These are phyloP conservation scores for Prinia subflava DNA, from an alignment of 2,113 vertebrate genomes.

Conservation along the genomic window DNA sequence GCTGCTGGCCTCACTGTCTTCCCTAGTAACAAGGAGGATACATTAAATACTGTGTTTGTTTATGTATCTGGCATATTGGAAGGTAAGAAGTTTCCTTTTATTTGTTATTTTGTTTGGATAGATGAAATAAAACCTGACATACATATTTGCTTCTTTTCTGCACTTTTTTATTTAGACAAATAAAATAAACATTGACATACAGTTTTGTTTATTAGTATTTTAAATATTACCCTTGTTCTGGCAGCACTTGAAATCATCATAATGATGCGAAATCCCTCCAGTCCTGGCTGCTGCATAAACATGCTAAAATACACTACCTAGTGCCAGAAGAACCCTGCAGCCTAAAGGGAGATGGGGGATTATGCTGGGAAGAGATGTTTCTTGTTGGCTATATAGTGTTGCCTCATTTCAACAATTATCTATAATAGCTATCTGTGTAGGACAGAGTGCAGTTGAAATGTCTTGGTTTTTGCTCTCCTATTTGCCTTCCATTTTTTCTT, in stretches of 20 bases:
- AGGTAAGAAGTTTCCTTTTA: background rate
- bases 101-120: background rate
- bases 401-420: background rate
- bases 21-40: background rate
- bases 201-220: background rate
- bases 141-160: background rate
- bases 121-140: background rate
- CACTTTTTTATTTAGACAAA: background rate
- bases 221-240: background rate
- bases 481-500: background rate
- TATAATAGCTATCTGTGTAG: background rate
- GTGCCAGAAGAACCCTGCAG: background rate
- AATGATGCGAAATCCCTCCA: background rate
- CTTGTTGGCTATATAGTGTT: background rate
- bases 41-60: background rate
- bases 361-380: background rate
- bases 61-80: background rate
- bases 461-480: background rate
- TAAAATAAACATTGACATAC: background rate
- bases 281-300: background rate
- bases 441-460: background rate
- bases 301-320: background rate
- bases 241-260: background rate
- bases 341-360: background rate
- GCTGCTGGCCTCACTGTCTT: background rate